Base-by-base conservation (phyloP, 2,888 invertebrate species). In the Caenorhabditis japonica region DNA sequence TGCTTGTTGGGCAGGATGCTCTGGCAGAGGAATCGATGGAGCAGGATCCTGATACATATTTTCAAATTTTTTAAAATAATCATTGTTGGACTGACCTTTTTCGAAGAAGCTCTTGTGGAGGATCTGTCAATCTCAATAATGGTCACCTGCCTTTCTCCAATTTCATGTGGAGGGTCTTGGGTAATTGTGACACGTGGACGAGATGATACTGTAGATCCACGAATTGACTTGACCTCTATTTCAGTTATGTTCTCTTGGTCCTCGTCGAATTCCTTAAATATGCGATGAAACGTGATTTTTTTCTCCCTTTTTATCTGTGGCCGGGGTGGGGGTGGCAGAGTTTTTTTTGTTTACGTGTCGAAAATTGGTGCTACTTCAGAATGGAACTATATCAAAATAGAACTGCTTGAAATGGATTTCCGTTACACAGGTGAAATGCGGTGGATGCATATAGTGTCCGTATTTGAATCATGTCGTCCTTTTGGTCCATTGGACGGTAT, bases 41-140 rank as follows among this genome's bases (percentile, higher is more conserved):
- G 51, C 61, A 5, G 8, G 13, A n/a, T 36, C 33, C 59, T 59
- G 49, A 41, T 49, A 56, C 2, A 15, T 25, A n/a, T n/a, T n/a
- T n/a, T n/a, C n/a, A n/a, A n/a, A n/a, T n/a, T n/a, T n/a, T n/a
- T n/a, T 25, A 1, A 3, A 23, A 44, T 23, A 23, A 41, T 51
- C 19, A 33, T 41, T 17, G 21, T 53, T 1, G 38, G 46, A 25
- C 27, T 27, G 17, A 44, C 41, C 19, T 46, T 52, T 7, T 47
- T 64, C 15, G 62, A 55, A 8, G 62, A 64, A 15, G 55, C 62
- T 55, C 52, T 46, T 12, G 47, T 46, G 7, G 55, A 55, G 0
- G 62, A 53, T n/a, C n/a, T n/a, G n/a, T n/a, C n/a, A 8, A 64
- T 64, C 15, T 64, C 62, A 21, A 64, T 64, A 5, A 64, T 55